Evolutionary conservation across 1,140 invertebrate species (phyloP).

Genomic region (Charaxes varanes): DNA sequence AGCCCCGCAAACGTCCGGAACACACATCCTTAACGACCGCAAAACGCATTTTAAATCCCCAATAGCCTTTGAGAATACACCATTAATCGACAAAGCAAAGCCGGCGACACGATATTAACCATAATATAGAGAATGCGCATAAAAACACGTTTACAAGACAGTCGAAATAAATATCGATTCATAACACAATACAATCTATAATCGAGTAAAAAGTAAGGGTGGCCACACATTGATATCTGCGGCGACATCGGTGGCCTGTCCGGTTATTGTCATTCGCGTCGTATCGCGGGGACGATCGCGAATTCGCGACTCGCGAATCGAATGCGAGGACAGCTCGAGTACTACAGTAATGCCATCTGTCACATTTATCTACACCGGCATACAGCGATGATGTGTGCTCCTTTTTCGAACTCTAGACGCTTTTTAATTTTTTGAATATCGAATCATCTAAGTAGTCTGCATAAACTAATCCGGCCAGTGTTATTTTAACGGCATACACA

Average conservation of each 20-base stretch:
- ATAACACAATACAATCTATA: conserved; percentile 68
- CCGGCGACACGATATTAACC: conserved; percentile 37
- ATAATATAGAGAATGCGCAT: conserved; percentile 42
- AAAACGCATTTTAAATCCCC: conserved; percentile 55
- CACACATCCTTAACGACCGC: conserved; percentile 43
- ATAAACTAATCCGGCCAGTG: too few relatives aligned
- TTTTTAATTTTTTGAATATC: too few relatives aligned
- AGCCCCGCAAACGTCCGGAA: conserved; percentile 22
- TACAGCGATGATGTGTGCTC: conserved; percentile 6
- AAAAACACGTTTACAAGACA: conserved; percentile 44
- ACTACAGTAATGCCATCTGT: conserved; percentile 36
- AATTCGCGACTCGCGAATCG: conserved; percentile 28
- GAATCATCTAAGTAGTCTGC: too few relatives aligned
- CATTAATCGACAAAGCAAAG: conserved; percentile 38
- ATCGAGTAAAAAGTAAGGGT: conserved; percentile 62
- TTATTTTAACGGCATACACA: too few relatives aligned
- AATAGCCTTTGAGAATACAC: conserved; percentile 31
- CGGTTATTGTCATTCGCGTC: conserved; percentile 49
- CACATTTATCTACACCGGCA: conserved; percentile 26
- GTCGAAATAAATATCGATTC: conserved; percentile 61
- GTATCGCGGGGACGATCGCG: conserved; percentile 44
- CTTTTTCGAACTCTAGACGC: neutral
- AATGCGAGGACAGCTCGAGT: conserved; percentile 27
- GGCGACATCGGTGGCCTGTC: conserved; percentile 42
- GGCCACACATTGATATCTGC: conserved; percentile 49